phyloP scores from a whole-genome alignment of 2,113 vertebrate species.

The Anhinga rufa region DNA sequence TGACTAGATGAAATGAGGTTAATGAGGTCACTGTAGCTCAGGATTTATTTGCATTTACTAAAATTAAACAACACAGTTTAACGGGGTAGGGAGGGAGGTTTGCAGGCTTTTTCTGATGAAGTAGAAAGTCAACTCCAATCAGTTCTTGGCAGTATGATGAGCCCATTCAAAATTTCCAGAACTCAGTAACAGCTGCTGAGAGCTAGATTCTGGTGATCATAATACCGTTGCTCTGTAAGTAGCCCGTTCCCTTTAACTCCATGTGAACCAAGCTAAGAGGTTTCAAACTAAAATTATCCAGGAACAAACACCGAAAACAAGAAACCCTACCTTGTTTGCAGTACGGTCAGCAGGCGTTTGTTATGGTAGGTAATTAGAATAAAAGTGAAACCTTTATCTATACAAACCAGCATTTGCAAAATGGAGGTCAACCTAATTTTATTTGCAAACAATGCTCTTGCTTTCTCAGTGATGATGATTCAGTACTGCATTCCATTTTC shows the following conservation, averaged over 20 bases:
- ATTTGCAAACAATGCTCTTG: not conserved
- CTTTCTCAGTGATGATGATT: not conserved
- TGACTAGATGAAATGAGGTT: not conserved
- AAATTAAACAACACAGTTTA: not conserved
- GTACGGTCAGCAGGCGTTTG: not conserved
- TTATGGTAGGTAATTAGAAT: not conserved
- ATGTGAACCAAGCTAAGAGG: not conserved
- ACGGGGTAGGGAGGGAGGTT: rapidly evolving
- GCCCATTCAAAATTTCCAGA: not conserved
- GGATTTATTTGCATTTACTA: not conserved
- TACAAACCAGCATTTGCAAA: not conserved
- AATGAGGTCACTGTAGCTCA: not conserved
- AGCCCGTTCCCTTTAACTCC: not conserved
- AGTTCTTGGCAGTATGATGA: not conserved
- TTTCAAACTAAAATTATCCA: not conserved
- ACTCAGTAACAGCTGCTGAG: not conserved
- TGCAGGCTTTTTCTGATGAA: not conserved
- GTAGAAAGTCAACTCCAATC: not conserved
- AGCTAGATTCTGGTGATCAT: not conserved
- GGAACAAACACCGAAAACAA: not conserved
- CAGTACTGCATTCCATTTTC: not conserved
- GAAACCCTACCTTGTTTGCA: not conserved
- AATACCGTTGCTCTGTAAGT: not conserved
- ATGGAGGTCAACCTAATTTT: not conserved
- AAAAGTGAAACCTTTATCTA: not conserved